Evolutionary conservation across 2,888 invertebrate species (phyloP).

Genomic region (Dascillus cervinus): DNA sequence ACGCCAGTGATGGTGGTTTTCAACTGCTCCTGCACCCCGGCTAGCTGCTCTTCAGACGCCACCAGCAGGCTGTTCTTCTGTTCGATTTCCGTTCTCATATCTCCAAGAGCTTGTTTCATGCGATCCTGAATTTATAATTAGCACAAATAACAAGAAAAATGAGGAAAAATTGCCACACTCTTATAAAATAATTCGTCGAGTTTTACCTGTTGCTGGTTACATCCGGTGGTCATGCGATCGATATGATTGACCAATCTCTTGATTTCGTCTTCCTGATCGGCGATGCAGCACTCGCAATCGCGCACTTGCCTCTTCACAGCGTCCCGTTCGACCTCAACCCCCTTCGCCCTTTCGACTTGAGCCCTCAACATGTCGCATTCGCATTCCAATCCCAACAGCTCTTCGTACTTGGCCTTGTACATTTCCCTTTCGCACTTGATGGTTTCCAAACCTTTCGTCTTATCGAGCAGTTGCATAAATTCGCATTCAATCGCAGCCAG

Average conservation of each 20-base stretch:
- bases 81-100: slow-evolving; percentile 33
- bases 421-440: slow-evolving; percentile 35
- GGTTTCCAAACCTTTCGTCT: slow-evolving; percentile 28
- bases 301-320: slow-evolving; percentile 44
- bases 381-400: slow-evolving; percentile 27
- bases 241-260: slow-evolving; percentile 48
- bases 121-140: slow-evolving; percentile 22
- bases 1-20: slow-evolving; percentile 31
- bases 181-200: slow-evolving; percentile 4
- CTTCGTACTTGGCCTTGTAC: slow-evolving; percentile 35
- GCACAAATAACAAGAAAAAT: slow-evolving; percentile 6
- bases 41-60: slow-evolving; percentile 33
- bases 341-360: slow-evolving; percentile 30
- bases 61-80: slow-evolving; percentile 31
- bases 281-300: slow-evolving; percentile 48
- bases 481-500: slow-evolving; percentile 30
- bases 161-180: slow-evolving; percentile 25
- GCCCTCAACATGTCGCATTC: slow-evolving; percentile 29
- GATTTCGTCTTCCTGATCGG: slow-evolving; percentile 53
- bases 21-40: slow-evolving; percentile 30
- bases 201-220: slow-evolving; percentile 36
- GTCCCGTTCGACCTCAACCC: slow-evolving; percentile 46
- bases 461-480: slow-evolving; percentile 28
- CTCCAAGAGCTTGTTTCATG: slow-evolving; percentile 29
- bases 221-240: slow-evolving; percentile 40